Evolutionary conservation across 2,797 vertebrate genomes (phyloP), one percentile per base, ranked within the genome.

Genomic region (Cyprinella venusta): DNA sequence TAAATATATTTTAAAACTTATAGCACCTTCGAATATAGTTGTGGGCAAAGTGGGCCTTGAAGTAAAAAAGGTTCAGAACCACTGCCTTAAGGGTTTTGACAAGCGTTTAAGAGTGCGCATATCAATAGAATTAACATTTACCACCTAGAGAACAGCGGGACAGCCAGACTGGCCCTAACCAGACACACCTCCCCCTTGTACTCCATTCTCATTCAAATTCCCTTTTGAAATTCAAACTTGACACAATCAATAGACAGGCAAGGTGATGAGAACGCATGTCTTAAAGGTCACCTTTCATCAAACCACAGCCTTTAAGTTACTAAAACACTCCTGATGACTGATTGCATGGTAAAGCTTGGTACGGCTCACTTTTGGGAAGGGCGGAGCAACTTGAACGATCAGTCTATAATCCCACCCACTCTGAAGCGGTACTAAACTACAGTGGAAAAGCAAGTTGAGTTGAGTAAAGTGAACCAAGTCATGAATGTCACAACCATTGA

Each of bases 201-300:
- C 30, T 52, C n/a, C 21, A 61, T 65, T 75, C 76, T 38, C 4
- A 67, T 79, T 70, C 15, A 64, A 45, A 82, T 75, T 7, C 8
- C 16, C 63, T 36, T 36, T 24, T 26, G 45, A 15, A 26, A 26
- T 12, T 15, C 12, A 61, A 61, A 26, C 5, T 26, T 61, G 12
- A 61, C 24, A 12, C 54, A 13, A 10, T 24, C 10, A 59, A 59
- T 59, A 59, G 5, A 24, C 2, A 59, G 5, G 13, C 2, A 6
- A 59, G 10, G 24, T 59, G 56, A 12, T 6, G n/a, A 13, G 10
- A 59, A 59, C 6, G 68, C n/a, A 70, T 68, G 56, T 59, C 5
- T 26, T 26, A 6, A 61, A 26, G 56, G n/a, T 26, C 5, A 12
- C 12, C 54, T n/a, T 21, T 16, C 4, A 65, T 10, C 19, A 63